These are phyloP conservation scores for Equus quagga DNA, from an alignment of 2,113 vertebrate genomes.

Conservation along the genomic window DNA sequence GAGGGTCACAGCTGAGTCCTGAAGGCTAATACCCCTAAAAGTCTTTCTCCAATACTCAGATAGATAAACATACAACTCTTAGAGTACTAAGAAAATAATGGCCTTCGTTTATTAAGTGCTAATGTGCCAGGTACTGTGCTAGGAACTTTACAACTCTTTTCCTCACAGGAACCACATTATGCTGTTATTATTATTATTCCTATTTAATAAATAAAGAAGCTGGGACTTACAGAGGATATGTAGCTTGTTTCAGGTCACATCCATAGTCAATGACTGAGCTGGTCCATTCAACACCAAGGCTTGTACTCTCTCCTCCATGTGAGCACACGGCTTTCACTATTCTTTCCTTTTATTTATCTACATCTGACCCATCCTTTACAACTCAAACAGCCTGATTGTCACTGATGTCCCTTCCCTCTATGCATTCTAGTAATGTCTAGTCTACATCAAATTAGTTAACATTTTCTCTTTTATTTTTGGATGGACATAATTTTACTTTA, in stretches of 20 bases:
- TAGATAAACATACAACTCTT: neutral
- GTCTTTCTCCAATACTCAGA: neutral
- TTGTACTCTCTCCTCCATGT: neutral
- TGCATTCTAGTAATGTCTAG: neutral
- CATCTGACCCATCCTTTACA: neutral
- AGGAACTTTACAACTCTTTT: slow-evolving; percentile 46
- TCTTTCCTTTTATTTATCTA: slow-evolving; percentile 40
- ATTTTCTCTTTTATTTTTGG: neutral
- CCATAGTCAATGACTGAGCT: neutral
- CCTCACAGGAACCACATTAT: neutral
- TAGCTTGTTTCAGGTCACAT: neutral
- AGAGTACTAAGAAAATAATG: neutral
- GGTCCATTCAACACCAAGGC: neutral
- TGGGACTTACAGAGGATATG: neutral
- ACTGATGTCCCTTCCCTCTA: neutral
- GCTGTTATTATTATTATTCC: neutral
- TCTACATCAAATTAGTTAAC: neutral
- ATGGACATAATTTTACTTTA: no score
- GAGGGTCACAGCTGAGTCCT: slow-evolving; percentile 8
- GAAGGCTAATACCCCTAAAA: neutral
- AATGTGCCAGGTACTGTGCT: neutral
- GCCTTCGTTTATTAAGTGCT: slow-evolving; percentile 33
- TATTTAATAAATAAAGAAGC: slow-evolving; percentile 33
- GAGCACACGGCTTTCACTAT: neutral
- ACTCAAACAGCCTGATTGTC: slow-evolving; percentile 22